Evolutionary conservation across 2,888 invertebrate genomes (phyloP), one percentile per base, ranked within the genome.

Genomic region (Druceiella hillmani): DNA sequence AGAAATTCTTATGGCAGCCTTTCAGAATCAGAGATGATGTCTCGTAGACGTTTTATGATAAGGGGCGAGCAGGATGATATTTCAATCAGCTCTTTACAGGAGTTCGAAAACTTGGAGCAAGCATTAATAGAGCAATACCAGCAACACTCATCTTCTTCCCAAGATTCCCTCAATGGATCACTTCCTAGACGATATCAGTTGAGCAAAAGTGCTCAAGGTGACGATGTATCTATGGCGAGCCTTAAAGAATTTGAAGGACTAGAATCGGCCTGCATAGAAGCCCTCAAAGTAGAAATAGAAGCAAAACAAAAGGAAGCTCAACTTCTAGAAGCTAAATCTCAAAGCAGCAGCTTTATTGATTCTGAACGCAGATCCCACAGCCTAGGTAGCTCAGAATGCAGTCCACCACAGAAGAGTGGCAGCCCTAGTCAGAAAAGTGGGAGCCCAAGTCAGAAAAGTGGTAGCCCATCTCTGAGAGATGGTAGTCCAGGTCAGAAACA

Each of bases 201-300:
- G 5, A 78, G 83, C 48, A 82, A 80, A 53, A 84, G 81, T 54
- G 79, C 79, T 2, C 83, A 83, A 59, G 85, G 86, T 1, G 93
- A 92, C 59, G 91, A 92, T 55, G 74, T 90, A 28, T 91, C 91
- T 2, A 66, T 87, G 16, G 87, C 86, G 4, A 93, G 93, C 26
- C 66, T 94, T 13, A 88, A 89, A 59, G 94, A 95, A 59, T 94
- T 94, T 59, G 94, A 95, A 69, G 87, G 88, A 0, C 62, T 94
- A 2, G 94, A 95, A 65, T 83, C 81, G 43, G 92, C 92, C 13
- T 87, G 91, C 52, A 75, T 86, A 29, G 89, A 88, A 58, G 89
- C 86, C 0, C 81, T 88, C 45, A 76, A 81, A 50, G 85, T 87
- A 34, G 92, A 93, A 66, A 74, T 84, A 29, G 79, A 83, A 43